Evolutionary conservation across 2,797 vertebrate species (phyloP).

Genomic region (Malacoctenus gilli): DNA sequence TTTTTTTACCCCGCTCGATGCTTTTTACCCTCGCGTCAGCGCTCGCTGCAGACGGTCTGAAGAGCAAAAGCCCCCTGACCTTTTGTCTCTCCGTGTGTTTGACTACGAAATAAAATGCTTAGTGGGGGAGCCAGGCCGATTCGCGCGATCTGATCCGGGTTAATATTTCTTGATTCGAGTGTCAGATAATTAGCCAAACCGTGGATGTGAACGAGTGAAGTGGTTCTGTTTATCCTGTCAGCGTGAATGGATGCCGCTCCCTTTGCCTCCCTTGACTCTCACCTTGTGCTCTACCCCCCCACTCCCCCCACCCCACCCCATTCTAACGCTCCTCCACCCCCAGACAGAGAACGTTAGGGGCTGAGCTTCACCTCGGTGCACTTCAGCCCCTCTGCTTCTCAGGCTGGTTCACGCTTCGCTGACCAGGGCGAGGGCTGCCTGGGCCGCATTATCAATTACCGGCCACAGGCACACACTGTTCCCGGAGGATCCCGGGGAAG

Average conservation of each 20-base stretch:
- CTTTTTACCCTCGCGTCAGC: slow-evolving; percentile 16
- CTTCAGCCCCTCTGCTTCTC: slow-evolving; percentile 69
- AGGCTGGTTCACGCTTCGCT: slow-evolving; percentile 74
- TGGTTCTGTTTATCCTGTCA: slow-evolving; percentile 48
- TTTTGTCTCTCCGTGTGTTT: not conserved
- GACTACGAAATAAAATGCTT: no score
- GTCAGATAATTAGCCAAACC: slow-evolving; percentile 30
- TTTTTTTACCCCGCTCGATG: slow-evolving; percentile 8
- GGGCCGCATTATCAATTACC: slow-evolving; percentile 80
- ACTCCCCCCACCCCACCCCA: slow-evolving; percentile 43
- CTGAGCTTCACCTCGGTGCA: slow-evolving; percentile 64
- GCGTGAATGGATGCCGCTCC: slow-evolving; percentile 47
- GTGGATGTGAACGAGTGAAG: slow-evolving; percentile 49
- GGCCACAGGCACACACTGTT: slow-evolving; percentile 76
- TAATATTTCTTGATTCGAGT: slow-evolving; percentile 29
- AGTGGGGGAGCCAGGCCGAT: no score
- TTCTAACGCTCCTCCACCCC: slow-evolving; percentile 33
- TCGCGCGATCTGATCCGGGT: slow-evolving; percentile 8
- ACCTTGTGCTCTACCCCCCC: no score
- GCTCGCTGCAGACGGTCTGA: slow-evolving; percentile 4
- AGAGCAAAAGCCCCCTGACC: slow-evolving; percentile 22
- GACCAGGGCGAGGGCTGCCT: slow-evolving; percentile 72
- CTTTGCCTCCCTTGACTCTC: slow-evolving; percentile 44
- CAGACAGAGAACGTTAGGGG: slow-evolving; percentile 55
- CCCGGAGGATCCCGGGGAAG: slow-evolving; percentile 69